These are phyloP conservation scores for Euplagia quadripunctaria DNA, from an alignment of 2,888 invertebrate genomes.

Conservation along the genomic window DNA sequence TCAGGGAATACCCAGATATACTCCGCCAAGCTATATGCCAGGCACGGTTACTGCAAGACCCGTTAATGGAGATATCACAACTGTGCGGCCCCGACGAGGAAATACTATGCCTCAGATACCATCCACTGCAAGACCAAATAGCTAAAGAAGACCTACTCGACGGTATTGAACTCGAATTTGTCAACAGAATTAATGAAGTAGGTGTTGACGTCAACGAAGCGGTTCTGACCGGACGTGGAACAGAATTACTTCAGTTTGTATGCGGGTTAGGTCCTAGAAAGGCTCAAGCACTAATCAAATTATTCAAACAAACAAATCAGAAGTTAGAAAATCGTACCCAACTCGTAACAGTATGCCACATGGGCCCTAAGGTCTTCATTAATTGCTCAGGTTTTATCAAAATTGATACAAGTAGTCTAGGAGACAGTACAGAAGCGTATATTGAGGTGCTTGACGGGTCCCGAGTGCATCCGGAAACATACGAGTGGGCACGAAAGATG, in stretches of 20 bases:
- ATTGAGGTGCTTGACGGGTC: conserved; percentile 99
- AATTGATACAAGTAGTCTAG: conserved; percentile 98
- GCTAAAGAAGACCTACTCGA: conserved; percentile 95
- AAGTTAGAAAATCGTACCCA: conserved; percentile 98
- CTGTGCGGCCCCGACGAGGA: conserved; percentile 98
- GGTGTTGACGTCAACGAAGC: conserved; percentile 99
- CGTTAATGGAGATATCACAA: conserved; percentile 98
- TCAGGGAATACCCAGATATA: conserved; percentile 96
- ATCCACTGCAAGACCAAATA: conserved; percentile 94
- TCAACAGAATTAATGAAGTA: conserved; percentile 98
- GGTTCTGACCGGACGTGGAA: conserved; percentile 95
- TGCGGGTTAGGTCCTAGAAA: conserved; percentile 99
- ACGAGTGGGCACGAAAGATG: conserved; percentile 99
- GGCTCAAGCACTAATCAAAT: conserved; percentile 94
- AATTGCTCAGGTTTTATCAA: conserved; percentile 99
- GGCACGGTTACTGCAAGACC: conserved; percentile 97
- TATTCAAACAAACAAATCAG: conserved; percentile 96
- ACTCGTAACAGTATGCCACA: conserved; percentile 97
- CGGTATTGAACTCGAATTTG: conserved; percentile 95
- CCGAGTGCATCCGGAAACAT: conserved; percentile 99
- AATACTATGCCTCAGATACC: conserved; percentile 97
- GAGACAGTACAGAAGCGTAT: conserved; percentile 97
- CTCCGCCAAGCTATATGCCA: conserved; percentile 97
- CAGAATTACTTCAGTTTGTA: conserved; percentile 97
- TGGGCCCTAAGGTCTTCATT: conserved; percentile 99